Conservation (phyloP, 2,113 vertebrate genomes). For the Dendrocopos noguchii region DNA sequence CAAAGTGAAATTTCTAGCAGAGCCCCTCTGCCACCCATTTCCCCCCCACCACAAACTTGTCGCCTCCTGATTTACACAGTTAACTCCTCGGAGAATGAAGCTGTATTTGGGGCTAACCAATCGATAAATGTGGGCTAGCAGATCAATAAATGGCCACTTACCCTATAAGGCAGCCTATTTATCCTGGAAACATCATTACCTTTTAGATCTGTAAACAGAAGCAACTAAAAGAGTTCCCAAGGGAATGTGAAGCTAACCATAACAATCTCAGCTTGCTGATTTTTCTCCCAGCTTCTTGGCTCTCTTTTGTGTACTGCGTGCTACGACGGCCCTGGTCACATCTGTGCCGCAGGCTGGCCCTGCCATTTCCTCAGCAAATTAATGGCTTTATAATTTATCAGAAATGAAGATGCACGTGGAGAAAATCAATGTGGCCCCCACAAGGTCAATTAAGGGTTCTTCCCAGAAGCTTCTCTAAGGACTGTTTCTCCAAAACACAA, state of each 20-base stretch:
- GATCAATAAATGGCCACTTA: slow-evolving; percentile 85
- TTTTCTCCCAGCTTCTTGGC: slow-evolving; percentile 84
- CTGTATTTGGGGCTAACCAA: slow-evolving; percentile 75
- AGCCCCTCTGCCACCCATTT: neutral
- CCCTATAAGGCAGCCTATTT: slow-evolving; percentile 84
- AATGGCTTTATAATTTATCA: slow-evolving; percentile 99
- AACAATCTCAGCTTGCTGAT: slow-evolving; percentile 90
- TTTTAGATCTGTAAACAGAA: slow-evolving; percentile 92
- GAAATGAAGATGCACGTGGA: slow-evolving; percentile 95
- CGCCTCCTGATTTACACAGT: slow-evolving; percentile 79
- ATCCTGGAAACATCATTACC: slow-evolving; percentile 85
- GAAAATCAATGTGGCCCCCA: slow-evolving; percentile 94
- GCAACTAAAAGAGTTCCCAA: slow-evolving; percentile 83
- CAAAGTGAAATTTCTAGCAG: neutral
- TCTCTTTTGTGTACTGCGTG: slow-evolving; percentile 84
- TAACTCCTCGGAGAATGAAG: slow-evolving; percentile 72
- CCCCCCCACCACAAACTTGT: slow-evolving; percentile 6
- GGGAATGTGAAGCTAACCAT: slow-evolving; percentile 89
- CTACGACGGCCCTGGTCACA: slow-evolving; percentile 90
- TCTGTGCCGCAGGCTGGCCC: slow-evolving; percentile 92
- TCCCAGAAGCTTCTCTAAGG: slow-evolving; percentile 80
- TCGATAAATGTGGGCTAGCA: slow-evolving; percentile 75
- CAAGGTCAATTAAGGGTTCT: slow-evolving; percentile 96
- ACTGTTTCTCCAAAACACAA: slow-evolving; percentile 72
- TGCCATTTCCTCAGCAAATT: slow-evolving; percentile 98